Evolutionary conservation across 1,140 invertebrate genomes (phyloP).

Genomic region (Atopsyche davidsoni): DNA sequence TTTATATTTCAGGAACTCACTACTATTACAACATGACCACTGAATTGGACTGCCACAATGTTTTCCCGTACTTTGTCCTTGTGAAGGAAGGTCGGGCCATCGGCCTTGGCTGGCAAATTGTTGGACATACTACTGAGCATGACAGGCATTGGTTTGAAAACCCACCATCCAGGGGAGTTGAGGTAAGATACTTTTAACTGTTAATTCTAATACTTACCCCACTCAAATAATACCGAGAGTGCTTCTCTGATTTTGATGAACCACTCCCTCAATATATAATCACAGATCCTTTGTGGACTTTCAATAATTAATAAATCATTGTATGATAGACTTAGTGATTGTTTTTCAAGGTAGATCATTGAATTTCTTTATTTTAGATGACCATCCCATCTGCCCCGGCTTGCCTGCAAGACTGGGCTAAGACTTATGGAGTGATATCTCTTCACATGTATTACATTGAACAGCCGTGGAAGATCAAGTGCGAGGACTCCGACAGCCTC

Average conservation of each 20-base stretch:
- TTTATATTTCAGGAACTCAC: slow-evolving; percentile 37
- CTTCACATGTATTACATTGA: slow-evolving; percentile 46
- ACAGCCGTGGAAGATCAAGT: slow-evolving; percentile 41
- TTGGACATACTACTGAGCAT: slow-evolving; percentile 31
- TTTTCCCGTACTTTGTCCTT: slow-evolving; percentile 40
- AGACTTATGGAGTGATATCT: slow-evolving; percentile 36
- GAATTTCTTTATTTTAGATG: no score
- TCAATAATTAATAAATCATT: no score
- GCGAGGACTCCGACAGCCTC: slow-evolving; percentile 40
- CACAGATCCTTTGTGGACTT: no score
- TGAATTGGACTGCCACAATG: slow-evolving; percentile 37
- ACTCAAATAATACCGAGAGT: no score
- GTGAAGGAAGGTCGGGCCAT: slow-evolving; percentile 37
- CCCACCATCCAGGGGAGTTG: slow-evolving; percentile 25
- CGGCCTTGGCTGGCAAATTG: slow-evolving; percentile 39
- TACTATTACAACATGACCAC: slow-evolving; percentile 43
- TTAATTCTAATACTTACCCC: no score
- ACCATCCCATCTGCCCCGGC: slow-evolving; percentile 38
- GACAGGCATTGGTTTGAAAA: slow-evolving; percentile 40
- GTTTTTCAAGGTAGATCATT: no score
- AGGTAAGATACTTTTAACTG: slow-evolving; percentile 13
- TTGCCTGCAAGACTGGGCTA: slow-evolving; percentile 37
- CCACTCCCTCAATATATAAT: no score
- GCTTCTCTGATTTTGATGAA: no score
- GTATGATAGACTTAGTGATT: no score